phyloP scores from a whole-genome alignment of 2,888 invertebrate species.

The Galerucella pusilla region DNA sequence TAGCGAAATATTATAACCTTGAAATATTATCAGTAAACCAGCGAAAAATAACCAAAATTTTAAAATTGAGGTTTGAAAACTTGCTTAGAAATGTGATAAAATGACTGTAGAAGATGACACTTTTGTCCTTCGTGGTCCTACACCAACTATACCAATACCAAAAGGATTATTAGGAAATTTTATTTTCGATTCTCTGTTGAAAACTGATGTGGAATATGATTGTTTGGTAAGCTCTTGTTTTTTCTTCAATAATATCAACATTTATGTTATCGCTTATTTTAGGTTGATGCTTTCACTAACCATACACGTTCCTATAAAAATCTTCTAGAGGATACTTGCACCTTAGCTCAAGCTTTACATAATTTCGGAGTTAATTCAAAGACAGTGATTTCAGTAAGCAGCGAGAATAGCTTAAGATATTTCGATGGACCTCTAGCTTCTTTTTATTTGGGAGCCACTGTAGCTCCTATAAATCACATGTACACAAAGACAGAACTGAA shows the following conservation, averaged over 20 bases:
- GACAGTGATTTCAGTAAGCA: slow-evolving; percentile 52
- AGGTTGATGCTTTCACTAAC: slow-evolving; percentile 54
- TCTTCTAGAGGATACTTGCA: slow-evolving; percentile 48
- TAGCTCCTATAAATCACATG: slow-evolving; percentile 52
- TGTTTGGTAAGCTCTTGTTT: slow-evolving; percentile 16
- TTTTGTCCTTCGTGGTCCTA: slow-evolving; percentile 11
- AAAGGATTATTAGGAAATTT: slow-evolving; percentile 19
- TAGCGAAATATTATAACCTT: no score
- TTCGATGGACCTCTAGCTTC: slow-evolving; percentile 52
- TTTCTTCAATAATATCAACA: no score
- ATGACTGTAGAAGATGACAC: neutral
- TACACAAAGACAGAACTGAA: slow-evolving; percentile 44
- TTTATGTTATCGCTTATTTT: neutral
- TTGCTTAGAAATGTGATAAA: no score
- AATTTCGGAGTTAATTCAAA: slow-evolving; percentile 45
- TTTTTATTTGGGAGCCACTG: slow-evolving; percentile 51
- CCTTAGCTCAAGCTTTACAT: slow-evolving; percentile 50
- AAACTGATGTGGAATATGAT: neutral
- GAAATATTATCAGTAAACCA: no score
- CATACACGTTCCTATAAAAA: slow-evolving; percentile 46
- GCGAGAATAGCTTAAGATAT: slow-evolving; percentile 53
- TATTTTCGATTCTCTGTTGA: slow-evolving; percentile 18
- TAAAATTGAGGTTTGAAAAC: no score
- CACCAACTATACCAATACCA: slow-evolving; percentile 12
- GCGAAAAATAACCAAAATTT: no score